phyloP scores from a whole-genome alignment of 1,140 invertebrate genomes.

The Cotesia vestalis region DNA sequence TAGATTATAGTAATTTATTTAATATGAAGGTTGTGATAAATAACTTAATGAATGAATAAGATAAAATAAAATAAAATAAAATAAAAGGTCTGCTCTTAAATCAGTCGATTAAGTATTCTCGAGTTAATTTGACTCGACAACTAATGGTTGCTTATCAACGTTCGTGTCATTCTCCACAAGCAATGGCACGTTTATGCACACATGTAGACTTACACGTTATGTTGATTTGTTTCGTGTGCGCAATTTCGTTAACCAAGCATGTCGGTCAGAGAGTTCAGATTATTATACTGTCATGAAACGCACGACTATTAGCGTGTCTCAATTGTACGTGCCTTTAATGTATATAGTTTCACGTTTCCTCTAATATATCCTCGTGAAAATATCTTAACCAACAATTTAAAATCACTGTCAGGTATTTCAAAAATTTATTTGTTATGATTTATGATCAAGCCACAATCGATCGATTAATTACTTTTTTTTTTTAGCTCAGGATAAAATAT shows the following conservation, averaged over 20 bases:
- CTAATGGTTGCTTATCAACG: slow-evolving; percentile 30
- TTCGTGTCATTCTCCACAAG: slow-evolving; percentile 16
- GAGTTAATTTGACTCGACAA: slow-evolving; percentile 27
- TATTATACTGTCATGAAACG: slow-evolving; percentile 26
- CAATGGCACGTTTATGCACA: slow-evolving; percentile 28
- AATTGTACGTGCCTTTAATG: slow-evolving; percentile 20
- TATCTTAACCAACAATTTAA: neutral
- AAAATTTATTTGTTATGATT: too few relatives aligned
- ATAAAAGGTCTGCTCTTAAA: neutral
- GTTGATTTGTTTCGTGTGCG: slow-evolving; percentile 27
- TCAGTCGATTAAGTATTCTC: slow-evolving; percentile 28
- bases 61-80: neutral
- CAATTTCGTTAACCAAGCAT: slow-evolving; percentile 29
- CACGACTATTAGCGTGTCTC: slow-evolving; percentile 27
- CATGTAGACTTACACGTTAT: slow-evolving; percentile 12
- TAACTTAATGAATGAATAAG: neutral
- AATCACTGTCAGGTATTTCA: too few relatives aligned
- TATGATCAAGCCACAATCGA: too few relatives aligned
- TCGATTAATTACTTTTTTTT: too few relatives aligned
- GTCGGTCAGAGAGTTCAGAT: slow-evolving; percentile 29
- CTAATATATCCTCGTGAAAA: slow-evolving; percentile 12
- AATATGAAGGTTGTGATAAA: neutral
- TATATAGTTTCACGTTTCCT: slow-evolving; percentile 4
- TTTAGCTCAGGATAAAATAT: too few relatives aligned
- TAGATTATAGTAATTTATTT: too few relatives aligned